These are phyloP conservation scores for Cylloceria caligata DNA, from an alignment of 2,888 invertebrate species.

Conservation along the genomic window DNA sequence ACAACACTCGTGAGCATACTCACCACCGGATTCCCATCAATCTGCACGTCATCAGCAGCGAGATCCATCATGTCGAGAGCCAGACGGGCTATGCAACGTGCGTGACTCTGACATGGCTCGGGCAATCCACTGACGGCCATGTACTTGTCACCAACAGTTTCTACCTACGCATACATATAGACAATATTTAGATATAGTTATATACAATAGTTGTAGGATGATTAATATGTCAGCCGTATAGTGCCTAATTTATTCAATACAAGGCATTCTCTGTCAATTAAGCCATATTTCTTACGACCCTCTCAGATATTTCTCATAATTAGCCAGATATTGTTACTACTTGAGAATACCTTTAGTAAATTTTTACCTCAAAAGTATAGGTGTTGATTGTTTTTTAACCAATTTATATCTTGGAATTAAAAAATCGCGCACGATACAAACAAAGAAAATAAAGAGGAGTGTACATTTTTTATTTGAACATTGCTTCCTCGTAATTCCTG, in stretches of 20 bases:
- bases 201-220: not conserved
- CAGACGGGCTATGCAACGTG: slow-evolving; percentile 94
- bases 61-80: slow-evolving; percentile 98
- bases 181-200: not conserved
- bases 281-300: no score
- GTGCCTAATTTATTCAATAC: slow-evolving; percentile 2
- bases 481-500: no score
- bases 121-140: slow-evolving; percentile 99
- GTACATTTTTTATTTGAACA: no score
- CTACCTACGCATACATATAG: slow-evolving; percentile 88
- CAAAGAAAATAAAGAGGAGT: no score
- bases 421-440: no score
- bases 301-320: no score
- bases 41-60: slow-evolving; percentile 91
- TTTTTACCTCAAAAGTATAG: no score
- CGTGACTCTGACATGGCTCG: slow-evolving; percentile 95
- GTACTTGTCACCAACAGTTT: slow-evolving; percentile 98
- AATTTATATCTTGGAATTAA: no score
- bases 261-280: not conserved
- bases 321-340: no score
- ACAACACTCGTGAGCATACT: slow-evolving; percentile 79
- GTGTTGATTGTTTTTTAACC: no score
- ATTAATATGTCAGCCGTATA: slow-evolving; percentile 4
- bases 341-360: no score
- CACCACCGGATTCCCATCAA: slow-evolving; percentile 95